Base-by-base conservation (phyloP, 2,888 invertebrate species). In the Nycteola revayana region DNA sequence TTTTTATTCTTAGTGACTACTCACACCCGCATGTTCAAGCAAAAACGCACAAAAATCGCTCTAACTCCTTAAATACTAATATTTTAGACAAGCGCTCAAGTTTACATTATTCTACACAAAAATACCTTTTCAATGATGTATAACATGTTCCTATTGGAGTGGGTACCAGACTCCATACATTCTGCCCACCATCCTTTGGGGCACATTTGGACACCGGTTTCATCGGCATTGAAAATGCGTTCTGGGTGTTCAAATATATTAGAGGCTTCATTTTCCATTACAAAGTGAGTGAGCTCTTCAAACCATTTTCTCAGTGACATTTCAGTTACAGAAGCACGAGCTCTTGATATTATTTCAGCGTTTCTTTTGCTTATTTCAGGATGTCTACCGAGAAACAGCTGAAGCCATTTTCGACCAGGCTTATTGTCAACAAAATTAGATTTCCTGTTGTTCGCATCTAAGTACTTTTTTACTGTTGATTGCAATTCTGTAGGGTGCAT, bases 131-230 rank as follows among this genome's bases (percentile, higher is more conserved):
- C n/a, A n/a, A n/a, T n/a, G n/a, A n/a, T n/a, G n/a, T n/a, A n/a
- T n/a, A n/a, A n/a, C n/a, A n/a, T n/a, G n/a, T n/a, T n/a, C n/a
- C n/a, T n/a, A n/a, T n/a, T n/a, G n/a, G n/a, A n/a, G n/a, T n/a
- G n/a, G n/a, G n/a, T n/a, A n/a, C n/a, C n/a, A n/a, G n/a, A n/a
- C n/a, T n/a, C n/a, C n/a, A n/a, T n/a, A n/a, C n/a, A n/a, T n/a
- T n/a, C n/a, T n/a, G n/a, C n/a, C n/a, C n/a, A n/a, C n/a, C n/a
- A n/a, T n/a, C n/a, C n/a, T 31, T 35, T 40, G 8, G 34, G 31
- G 31, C 39, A 35, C 10, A 31, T 28, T 24, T 14, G 27, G 8
- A 37, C 37, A 32, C 37, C 28, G 25, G 37, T 37, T 32, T 37
- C 32, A 18, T 32, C 32, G 7, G 32, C 7, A 9, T 32, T 37